Evolutionary conservation across 1,140 invertebrate species (phyloP).

Genomic region (Pseudomyrmex cubaensis): DNA sequence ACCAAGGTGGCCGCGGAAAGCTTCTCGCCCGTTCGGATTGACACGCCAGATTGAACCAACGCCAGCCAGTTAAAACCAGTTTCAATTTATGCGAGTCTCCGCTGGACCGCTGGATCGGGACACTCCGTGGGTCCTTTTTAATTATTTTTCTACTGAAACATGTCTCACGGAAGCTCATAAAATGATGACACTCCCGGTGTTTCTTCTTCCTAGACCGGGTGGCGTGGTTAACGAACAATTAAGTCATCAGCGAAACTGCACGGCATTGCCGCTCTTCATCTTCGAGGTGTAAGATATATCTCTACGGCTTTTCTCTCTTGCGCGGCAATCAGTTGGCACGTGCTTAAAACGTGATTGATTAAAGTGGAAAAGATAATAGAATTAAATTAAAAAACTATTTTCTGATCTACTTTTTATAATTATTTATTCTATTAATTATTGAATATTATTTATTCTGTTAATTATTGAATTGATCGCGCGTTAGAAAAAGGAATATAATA

Average conservation of each 20-base stretch:
- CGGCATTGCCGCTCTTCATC: not conserved
- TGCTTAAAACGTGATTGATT: no score
- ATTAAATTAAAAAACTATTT: no score
- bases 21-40: conserved; percentile 38
- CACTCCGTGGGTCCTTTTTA: conserved; percentile 64
- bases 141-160: conserved; percentile 70
- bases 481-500: no score
- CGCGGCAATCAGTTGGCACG: not conserved
- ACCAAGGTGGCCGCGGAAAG: conserved; percentile 52
- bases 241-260: conserved; percentile 64
- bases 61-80: conserved; percentile 78
- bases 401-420: no score
- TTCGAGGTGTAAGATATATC: conserved; percentile 49
- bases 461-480: no score
- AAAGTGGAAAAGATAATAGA: no score
- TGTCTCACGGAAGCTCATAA: not conserved
- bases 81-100: conserved; percentile 75
- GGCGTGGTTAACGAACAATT: conserved; percentile 62
- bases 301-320: not conserved
- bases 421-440: no score
- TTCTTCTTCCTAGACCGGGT: conserved; percentile 33
- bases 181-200: not conserved
- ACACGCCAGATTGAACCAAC: conserved; percentile 72
- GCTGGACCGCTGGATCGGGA: conserved; percentile 51
- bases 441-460: no score